Percentiles rank a stretch among this genome's conserved stretches.
Evolutionary conservation across 2,888 invertebrate genomes (phyloP).

Genomic region (Ennomos erosarius): DNA sequence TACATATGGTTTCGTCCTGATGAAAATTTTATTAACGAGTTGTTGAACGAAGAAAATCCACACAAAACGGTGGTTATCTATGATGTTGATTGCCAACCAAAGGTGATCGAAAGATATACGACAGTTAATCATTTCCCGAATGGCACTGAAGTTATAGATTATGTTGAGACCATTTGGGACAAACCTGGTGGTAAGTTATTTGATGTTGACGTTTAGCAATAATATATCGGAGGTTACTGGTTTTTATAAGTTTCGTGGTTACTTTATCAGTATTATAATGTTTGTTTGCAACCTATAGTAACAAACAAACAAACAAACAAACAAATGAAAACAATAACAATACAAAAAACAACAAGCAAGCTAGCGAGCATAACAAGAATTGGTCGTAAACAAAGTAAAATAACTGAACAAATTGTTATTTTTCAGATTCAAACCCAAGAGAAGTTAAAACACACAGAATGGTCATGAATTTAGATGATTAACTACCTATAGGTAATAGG

Average conservation of each 20-base stretch:
- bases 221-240: too few species aligned
- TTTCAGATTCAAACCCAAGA: conserved; percentile 18
- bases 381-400: too few species aligned
- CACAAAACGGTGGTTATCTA: conserved; percentile 51
- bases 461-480: conserved; percentile 5
- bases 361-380: too few species aligned
- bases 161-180: conserved; percentile 39
- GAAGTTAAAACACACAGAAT: conserved; percentile 13
- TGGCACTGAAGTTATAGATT: conserved; percentile 60
- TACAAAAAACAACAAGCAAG: too few species aligned
- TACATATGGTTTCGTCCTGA: conserved; percentile 25
- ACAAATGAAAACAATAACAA: too few species aligned
- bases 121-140: conserved; percentile 56
- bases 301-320: too few species aligned
- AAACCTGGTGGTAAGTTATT: conserved; percentile 23
- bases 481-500: not conserved
- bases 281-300: too few species aligned
- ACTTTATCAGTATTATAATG: too few species aligned
- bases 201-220: too few species aligned
- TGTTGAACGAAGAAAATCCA: conserved; percentile 27
- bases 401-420: not conserved
- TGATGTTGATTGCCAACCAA: conserved; percentile 44
- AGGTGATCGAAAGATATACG: conserved; percentile 49
- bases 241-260: too few species aligned
- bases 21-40: conserved; percentile 31